A percentile compares a stretch with the other conserved stretches of the same genome.
phyloP scores from a whole-genome alignment of 2,113 vertebrate genomes.

The Festucalex cinctus region DNA sequence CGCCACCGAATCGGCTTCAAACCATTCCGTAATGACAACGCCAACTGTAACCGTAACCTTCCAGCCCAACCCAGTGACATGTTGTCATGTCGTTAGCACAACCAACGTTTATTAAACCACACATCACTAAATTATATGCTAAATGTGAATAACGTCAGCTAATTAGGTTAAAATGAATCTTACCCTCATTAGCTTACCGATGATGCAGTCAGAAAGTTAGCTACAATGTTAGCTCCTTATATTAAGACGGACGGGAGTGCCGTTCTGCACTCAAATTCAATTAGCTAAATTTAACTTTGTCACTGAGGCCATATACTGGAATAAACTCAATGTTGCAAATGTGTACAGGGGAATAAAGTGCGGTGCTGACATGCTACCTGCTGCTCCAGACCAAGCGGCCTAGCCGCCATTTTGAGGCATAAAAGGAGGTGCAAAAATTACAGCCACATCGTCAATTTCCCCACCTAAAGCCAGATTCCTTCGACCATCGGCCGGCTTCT shows the following conservation, averaged over 20 bases:
- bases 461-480: constrained; percentile 51
- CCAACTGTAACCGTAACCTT: not conserved
- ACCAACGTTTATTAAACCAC: not conserved
- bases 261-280: not conserved
- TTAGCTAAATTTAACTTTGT: not conserved
- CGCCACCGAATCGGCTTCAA: not conserved
- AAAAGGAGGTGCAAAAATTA: constrained; percentile 70
- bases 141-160: constrained; percentile 4
- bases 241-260: not conserved
- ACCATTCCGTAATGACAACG: not conserved
- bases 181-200: constrained; percentile 42
- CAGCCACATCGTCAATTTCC: constrained; percentile 74
- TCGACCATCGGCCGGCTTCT: constrained; percentile 12
- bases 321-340: not conserved
- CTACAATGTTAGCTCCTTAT: not conserved
- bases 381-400: constrained; percentile 71
- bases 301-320: not conserved
- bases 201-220: constrained; percentile 51
- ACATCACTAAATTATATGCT: not conserved
- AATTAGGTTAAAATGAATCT: constrained; percentile 43
- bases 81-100: not conserved
- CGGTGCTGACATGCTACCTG: constrained; percentile 52
- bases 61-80: constrained; percentile 2
- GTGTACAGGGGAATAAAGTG: constrained; percentile 8
- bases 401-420: constrained; percentile 81